phyloP scores from a whole-genome alignment of 2,797 vertebrate genomes.

The Sebastes kiyomatsui region DNA sequence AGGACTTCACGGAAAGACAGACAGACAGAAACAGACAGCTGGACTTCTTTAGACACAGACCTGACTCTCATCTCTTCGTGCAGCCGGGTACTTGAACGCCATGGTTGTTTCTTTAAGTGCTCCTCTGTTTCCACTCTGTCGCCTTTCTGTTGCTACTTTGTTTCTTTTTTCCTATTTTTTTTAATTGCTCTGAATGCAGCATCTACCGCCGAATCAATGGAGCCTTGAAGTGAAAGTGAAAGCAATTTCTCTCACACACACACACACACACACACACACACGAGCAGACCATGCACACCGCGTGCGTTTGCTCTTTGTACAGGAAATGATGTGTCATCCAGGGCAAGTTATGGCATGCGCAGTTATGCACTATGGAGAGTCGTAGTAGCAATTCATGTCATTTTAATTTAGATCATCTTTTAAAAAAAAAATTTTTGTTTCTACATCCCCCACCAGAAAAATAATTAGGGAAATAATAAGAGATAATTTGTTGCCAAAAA shows the following conservation, averaged over 20 bases:
- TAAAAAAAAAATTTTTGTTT: too few species aligned
- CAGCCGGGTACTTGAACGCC: conserved; percentile 77
- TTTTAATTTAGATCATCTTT: not conserved
- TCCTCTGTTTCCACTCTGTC: not conserved
- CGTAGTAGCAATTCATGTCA: not conserved
- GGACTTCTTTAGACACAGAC: conserved; percentile 61
- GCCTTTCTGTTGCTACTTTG: not conserved
- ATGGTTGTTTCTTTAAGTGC: conserved; percentile 40
- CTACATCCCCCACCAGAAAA: not conserved
- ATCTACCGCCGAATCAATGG: not conserved
- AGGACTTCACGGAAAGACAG: not conserved
- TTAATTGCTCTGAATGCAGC: not conserved
- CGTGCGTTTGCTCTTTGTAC: not conserved
- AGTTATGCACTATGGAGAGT: not conserved
- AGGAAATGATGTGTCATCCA: conserved; percentile 45
- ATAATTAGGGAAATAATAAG: not conserved
- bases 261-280: too few species aligned
- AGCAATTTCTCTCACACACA: conserved; percentile 3
- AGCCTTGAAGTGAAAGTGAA: conserved; percentile 77
- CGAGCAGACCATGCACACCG: not conserved
- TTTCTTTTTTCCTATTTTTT: not conserved
- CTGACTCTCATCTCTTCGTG: conserved; percentile 74
- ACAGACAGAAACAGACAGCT: not conserved
- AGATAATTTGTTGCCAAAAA: not conserved
- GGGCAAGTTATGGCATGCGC: not conserved